Evolutionary conservation across 2,113 vertebrate genomes (phyloP), one percentile per base, ranked within the genome.

Genomic region (Fregata magnificens): DNA sequence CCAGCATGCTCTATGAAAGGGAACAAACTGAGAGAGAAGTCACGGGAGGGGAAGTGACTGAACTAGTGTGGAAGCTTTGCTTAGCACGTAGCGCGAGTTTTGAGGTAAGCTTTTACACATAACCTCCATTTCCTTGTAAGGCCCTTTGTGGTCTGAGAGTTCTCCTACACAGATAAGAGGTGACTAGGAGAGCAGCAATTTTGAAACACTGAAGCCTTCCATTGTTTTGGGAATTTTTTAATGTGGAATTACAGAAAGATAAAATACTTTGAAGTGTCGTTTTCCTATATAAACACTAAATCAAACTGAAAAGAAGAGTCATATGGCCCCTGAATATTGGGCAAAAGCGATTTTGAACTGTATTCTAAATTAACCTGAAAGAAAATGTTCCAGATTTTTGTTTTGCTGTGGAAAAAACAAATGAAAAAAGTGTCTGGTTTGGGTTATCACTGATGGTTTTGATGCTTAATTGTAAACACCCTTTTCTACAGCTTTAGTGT

Each of bases 21-120:
- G 97, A 97, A 40, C 82, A 82, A 36, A 61, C 10, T 3, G 47
- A 49, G 4, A 69, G 61, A 31, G 31, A 36, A 13, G 29, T 85
- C 40, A 74, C 55, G 5, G 93, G 56, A 77, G 76, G 81, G n/a
- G 31, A 89, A 5, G 96, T 61, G 21, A 55, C 91, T 9, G 67
- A 88, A 7, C 72, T 88, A 9, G 79, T 97, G 59, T 97, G 95
- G 86, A 97, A 90, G 66, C 96, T 98, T 78, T 98, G 97, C 70
- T 56, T 95, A 84, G 92, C 85, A 34, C 92, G 92, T 18, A 74
- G 93, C 42, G 59, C 63, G 0, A 97, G 96, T 90, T 96, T 92
- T 26, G 95, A 98, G 98, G 97, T 98, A 86, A 96, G 93, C 21
- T 83, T 82, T n/a, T 36, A 72, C 12, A 40, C 16, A 17, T 10